Percentiles rank a stretch among this genome's conserved stretches.
These are phyloP conservation scores for Urocynchramus pylzowi DNA, from an alignment of 2,113 vertebrate genomes.

Conservation along the genomic window DNA sequence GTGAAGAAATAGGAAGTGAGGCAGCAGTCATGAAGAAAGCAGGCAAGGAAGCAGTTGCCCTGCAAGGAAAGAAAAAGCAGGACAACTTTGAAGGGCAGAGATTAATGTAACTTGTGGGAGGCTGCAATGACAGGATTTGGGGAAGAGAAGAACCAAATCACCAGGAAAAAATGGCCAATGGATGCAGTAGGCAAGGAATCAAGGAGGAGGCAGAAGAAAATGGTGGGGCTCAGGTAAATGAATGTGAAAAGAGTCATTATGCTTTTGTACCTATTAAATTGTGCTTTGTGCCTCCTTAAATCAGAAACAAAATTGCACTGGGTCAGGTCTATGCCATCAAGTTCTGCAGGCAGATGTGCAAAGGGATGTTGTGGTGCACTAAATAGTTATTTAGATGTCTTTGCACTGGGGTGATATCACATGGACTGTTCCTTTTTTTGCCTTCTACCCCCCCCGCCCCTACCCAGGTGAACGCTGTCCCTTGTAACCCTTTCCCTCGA, in stretches of 20 bases:
- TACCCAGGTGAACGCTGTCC: too few species aligned
- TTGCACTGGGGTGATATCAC: too few species aligned
- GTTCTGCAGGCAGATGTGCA: neutral
- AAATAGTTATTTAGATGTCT: too few species aligned
- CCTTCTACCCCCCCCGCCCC: too few species aligned
- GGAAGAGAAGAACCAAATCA: neutral
- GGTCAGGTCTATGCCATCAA: neutral
- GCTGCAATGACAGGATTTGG: neutral
- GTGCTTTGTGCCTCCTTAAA: neutral
- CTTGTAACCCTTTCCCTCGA: too few species aligned
- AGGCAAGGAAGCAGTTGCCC: constrained; percentile 5
- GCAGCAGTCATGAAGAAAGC: constrained; percentile 19
- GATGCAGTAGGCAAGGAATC: neutral
- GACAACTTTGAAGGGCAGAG: constrained; percentile 18
- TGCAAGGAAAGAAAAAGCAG: constrained; percentile 19
- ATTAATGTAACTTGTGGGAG: neutral
- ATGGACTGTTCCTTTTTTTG: too few species aligned
- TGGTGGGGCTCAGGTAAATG: neutral
- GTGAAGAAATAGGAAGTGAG: constrained; percentile 52
- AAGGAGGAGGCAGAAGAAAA: neutral
- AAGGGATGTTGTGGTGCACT: too few species aligned
- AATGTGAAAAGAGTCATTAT: neutral
- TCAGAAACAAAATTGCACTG: neutral
- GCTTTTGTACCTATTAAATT: neutral
- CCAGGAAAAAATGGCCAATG: neutral